These are phyloP conservation scores for Paralichthys olivaceus DNA, from an alignment of 2,113 vertebrate genomes.

Conservation along the genomic window DNA sequence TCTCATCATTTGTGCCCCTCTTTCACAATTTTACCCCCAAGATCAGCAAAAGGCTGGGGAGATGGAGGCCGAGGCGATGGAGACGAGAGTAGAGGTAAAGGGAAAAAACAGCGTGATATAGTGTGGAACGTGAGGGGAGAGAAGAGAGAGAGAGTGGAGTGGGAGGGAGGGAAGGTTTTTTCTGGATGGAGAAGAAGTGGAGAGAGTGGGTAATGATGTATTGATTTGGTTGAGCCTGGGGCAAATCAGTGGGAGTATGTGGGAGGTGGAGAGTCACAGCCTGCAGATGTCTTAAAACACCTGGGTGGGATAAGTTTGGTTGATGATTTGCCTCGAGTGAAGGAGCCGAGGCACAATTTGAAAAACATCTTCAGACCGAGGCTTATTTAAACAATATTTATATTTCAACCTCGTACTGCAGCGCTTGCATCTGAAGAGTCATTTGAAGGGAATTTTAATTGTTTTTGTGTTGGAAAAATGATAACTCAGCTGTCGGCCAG, in stretches of 20 bases:
- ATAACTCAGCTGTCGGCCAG: constrained; percentile 30
- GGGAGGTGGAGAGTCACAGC: constrained; percentile 61
- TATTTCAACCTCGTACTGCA: neutral
- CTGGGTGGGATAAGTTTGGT: constrained; percentile 54
- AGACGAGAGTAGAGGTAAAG: constrained; percentile 49
- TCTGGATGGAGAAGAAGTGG: constrained; percentile 26
- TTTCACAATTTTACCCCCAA: constrained; percentile 18
- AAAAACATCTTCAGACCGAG: too few relatives aligned
- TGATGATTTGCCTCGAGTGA: constrained; percentile 23
- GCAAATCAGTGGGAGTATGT: constrained; percentile 63
- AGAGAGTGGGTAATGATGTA: constrained; percentile 77
- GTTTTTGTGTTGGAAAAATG: constrained; percentile 17
- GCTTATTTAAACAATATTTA: constrained; percentile 13
- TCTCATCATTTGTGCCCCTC: constrained; percentile 19
- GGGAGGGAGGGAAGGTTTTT: constrained; percentile 16
- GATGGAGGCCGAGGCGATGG: constrained; percentile 27
- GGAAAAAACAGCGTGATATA: constrained; percentile 63
- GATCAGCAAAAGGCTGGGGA: constrained; percentile 24
- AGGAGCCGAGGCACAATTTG: neutral
- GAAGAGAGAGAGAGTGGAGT: constrained; percentile 31
- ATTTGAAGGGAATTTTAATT: constrained; percentile 33
- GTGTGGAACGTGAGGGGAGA: constrained; percentile 55
- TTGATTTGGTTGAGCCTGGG: constrained; percentile 75
- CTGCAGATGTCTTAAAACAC: constrained; percentile 69
- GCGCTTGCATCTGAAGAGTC: neutral